Percentiles rank a stretch among this genome's conserved stretches.
These are phyloP conservation scores for Hylyphantes graminicola DNA, from an alignment of 1,140 invertebrate genomes.

Conservation along the genomic window DNA sequence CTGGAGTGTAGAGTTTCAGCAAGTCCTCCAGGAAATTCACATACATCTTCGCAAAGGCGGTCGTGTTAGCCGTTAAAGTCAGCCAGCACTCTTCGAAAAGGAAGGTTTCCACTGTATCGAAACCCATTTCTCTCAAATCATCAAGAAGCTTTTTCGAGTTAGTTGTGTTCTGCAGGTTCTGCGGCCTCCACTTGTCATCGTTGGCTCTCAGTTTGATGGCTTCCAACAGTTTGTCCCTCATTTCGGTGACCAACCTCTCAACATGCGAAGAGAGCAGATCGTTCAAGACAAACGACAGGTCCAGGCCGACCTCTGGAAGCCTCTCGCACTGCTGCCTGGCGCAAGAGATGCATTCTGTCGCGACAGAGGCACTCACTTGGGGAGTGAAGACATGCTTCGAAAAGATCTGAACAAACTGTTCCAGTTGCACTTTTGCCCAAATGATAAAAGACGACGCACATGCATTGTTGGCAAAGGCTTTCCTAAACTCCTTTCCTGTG, in stretches of 20 bases:
- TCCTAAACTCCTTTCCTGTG: constrained; percentile 86
- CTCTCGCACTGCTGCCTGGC: constrained; percentile 81
- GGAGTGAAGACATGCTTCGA: constrained; percentile 92
- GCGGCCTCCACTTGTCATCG: constrained; percentile 79
- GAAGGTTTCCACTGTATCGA: constrained; percentile 70
- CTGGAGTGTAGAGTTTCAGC: constrained; percentile 75
- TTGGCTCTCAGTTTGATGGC: constrained; percentile 76
- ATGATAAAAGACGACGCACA: constrained; percentile 79
- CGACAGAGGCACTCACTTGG: constrained; percentile 82
- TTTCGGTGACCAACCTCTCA: constrained; percentile 73
- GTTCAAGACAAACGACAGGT: constrained; percentile 86
- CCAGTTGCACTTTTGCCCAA: constrained; percentile 90
- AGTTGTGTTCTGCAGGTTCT: constrained; percentile 75
- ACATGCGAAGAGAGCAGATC: constrained; percentile 79
- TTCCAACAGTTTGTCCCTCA: constrained; percentile 80
- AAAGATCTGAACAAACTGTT: constrained; percentile 82
- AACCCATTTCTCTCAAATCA: constrained; percentile 73
- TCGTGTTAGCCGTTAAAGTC: constrained; percentile 77
- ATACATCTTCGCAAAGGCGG: constrained; percentile 78
- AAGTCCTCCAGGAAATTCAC: constrained; percentile 77
- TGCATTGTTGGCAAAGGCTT: constrained; percentile 78
- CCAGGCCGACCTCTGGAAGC: constrained; percentile 75
- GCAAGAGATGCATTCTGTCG: constrained; percentile 87
- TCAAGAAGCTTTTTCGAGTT: constrained; percentile 71
- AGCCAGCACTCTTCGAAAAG: constrained; percentile 75